phyloP scores from a whole-genome alignment of 2,888 invertebrate genomes.

The Lysandra bellargus region DNA sequence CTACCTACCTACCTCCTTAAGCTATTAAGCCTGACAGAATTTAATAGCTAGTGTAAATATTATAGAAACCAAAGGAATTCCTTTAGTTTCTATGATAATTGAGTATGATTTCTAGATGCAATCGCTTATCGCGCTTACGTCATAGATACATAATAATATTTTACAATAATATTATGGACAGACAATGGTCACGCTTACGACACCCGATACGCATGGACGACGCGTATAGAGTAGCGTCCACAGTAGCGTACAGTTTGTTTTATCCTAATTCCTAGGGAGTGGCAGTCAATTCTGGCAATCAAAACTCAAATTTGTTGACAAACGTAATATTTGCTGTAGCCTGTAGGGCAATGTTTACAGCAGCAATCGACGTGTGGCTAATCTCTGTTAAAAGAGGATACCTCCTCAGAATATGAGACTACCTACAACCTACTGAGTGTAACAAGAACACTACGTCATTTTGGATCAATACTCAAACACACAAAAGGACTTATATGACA shows the following conservation, averaged over 20 bases:
- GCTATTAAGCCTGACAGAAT: not conserved
- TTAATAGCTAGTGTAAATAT: not conserved
- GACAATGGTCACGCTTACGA: conserved; percentile 54
- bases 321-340: not conserved
- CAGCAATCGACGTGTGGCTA: too few species aligned
- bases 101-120: conserved; percentile 39
- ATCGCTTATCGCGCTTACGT: conserved; percentile 49
- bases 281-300: not conserved
- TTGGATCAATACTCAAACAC: too few species aligned
- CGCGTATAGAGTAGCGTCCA: not conserved
- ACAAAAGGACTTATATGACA: too few species aligned
- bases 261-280: not conserved
- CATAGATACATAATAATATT: conserved; percentile 45
- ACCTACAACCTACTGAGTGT: too few species aligned
- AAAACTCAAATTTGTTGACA: not conserved
- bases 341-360: too few species aligned
- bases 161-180: conserved; percentile 41
- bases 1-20: too few species aligned
- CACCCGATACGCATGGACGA: conserved; percentile 60
- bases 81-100: conserved; percentile 33
- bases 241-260: not conserved
- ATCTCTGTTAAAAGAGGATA: too few species aligned
- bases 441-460: too few species aligned
- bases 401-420: too few species aligned
- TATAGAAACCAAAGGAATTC: not conserved